These are phyloP conservation scores for Pyrocoelia pectoralis DNA, from an alignment of 2,888 invertebrate species.

Conservation along the genomic window DNA sequence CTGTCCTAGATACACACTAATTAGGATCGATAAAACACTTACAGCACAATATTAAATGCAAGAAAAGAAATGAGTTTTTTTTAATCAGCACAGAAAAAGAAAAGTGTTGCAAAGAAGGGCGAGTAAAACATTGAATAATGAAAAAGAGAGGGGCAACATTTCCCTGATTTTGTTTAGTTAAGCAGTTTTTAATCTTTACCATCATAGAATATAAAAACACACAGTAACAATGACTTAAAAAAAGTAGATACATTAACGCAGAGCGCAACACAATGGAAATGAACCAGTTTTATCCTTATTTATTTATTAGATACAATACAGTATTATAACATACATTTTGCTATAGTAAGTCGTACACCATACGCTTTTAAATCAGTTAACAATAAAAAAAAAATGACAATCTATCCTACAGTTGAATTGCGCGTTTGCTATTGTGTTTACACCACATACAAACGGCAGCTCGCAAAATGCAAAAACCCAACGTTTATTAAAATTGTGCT, in stretches of 20 bases:
- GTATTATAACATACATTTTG: constrained; percentile 60
- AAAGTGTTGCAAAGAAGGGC: too few relatives aligned
- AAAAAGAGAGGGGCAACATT: too few relatives aligned
- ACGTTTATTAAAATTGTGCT: constrained; percentile 32
- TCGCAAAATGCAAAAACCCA: constrained; percentile 31
- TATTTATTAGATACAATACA: constrained; percentile 59
- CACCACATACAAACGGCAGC: constrained; percentile 35
- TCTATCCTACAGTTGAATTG: constrained; percentile 54
- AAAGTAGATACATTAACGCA: constrained; percentile 28
- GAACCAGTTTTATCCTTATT: constrained; percentile 45
- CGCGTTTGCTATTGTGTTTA: constrained; percentile 31
- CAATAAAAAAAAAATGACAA: constrained; percentile 50
- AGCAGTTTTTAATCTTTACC: too few relatives aligned
- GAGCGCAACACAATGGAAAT: too few relatives aligned
- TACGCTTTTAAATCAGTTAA: constrained; percentile 53
- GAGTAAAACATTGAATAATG: too few relatives aligned
- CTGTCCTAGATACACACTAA: too few relatives aligned
- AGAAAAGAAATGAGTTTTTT: too few relatives aligned
- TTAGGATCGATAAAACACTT: too few relatives aligned
- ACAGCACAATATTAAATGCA: too few relatives aligned
- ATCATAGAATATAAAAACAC: too few relatives aligned
- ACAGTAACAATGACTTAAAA: background rate
- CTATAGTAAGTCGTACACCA: constrained; percentile 57
- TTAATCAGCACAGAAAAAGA: too few relatives aligned
- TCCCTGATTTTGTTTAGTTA: too few relatives aligned